Evolutionary conservation across 2,797 vertebrate species (phyloP).

Genomic region (Helicolenus hilgendorfi): DNA sequence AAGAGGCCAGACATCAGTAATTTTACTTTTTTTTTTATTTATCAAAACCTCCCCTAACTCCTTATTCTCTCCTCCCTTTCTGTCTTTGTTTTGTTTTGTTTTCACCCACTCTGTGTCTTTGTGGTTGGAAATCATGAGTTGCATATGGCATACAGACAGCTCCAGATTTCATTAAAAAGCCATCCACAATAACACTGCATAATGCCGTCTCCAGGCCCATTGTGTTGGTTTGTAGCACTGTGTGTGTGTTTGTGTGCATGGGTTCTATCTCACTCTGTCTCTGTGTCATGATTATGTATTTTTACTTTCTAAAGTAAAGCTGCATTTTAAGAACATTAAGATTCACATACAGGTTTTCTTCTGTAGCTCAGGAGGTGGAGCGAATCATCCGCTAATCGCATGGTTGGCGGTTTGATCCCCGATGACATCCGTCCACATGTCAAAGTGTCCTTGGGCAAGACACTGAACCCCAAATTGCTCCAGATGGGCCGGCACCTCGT

Average conservation of each 20-base stretch:
- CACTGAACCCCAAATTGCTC: not conserved
- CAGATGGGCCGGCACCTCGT: not conserved
- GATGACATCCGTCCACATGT: not conserved
- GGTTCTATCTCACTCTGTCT: not conserved
- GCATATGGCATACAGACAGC: conserved; percentile 57
- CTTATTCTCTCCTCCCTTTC: conserved; percentile 18
- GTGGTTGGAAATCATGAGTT: conserved; percentile 69
- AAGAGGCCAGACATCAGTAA: conserved; percentile 24
- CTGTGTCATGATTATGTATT: not conserved
- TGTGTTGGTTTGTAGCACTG: conserved; percentile 27
- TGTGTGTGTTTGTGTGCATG: not conserved
- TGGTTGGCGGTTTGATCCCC: not conserved
- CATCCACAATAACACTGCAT: conserved; percentile 50
- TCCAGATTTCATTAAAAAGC: conserved; percentile 65
- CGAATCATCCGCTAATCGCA: not conserved
- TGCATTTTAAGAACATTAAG: not conserved
- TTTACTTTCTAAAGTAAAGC: not conserved
- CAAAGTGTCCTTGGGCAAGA: not conserved
- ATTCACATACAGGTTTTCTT: not conserved
- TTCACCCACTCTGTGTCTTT: conserved; percentile 56
- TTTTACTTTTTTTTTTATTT: conserved; percentile 33
- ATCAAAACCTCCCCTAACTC: conserved; percentile 33
- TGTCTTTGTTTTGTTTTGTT: conserved; percentile 52
- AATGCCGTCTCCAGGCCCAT: conserved; percentile 41
- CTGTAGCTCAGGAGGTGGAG: not conserved